A percentile compares a stretch with the other conserved stretches of the same genome.
These are phyloP conservation scores for Leptothorax acervorum DNA, from an alignment of 2,888 invertebrate genomes.

Conservation along the genomic window DNA sequence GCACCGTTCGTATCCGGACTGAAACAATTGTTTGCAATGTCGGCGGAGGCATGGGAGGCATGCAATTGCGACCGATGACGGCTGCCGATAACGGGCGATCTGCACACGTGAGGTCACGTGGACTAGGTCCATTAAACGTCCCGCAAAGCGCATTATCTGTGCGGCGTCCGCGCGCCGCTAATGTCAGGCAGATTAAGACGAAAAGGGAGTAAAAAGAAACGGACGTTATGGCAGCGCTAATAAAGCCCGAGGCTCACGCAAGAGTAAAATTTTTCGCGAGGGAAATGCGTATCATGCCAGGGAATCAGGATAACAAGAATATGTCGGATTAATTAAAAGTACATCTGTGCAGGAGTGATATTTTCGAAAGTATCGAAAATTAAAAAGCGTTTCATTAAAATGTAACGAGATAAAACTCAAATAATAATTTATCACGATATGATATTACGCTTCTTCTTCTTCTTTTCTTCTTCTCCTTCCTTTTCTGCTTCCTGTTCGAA, in stretches of 20 bases:
- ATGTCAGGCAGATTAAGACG: slow-evolving; percentile 53
- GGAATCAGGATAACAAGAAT: slow-evolving; percentile 8
- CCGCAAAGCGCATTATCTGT: slow-evolving; percentile 49
- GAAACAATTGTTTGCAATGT: slow-evolving; percentile 35
- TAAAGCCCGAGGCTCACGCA: slow-evolving; percentile 34
- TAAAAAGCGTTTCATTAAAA: slow-evolving; percentile 11
- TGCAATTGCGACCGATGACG: slow-evolving; percentile 52
- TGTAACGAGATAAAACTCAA: not conserved
- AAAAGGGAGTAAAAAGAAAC: slow-evolving; percentile 40
- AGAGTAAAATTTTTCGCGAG: slow-evolving; percentile 17
- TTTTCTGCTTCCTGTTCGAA: not conserved
- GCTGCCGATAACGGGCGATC: slow-evolving; percentile 37
- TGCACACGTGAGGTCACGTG: slow-evolving; percentile 56
- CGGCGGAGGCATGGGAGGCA: not conserved
- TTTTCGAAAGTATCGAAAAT: not conserved
- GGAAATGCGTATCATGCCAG: not conserved
- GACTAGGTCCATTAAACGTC: slow-evolving; percentile 56
- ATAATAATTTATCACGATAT: slow-evolving; percentile 2
- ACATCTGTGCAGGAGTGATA: not conserved
- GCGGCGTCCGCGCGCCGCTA: slow-evolving; percentile 26
- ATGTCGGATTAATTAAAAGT: slow-evolving; percentile 30
- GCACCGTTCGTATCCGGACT: slow-evolving; percentile 41
- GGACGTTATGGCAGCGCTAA: slow-evolving; percentile 30
- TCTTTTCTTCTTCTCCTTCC: not conserved
- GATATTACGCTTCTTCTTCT: not conserved